Evolutionary conservation across 2,113 vertebrate genomes (phyloP).

Genomic region (Romanogobio albipinnatus): DNA sequence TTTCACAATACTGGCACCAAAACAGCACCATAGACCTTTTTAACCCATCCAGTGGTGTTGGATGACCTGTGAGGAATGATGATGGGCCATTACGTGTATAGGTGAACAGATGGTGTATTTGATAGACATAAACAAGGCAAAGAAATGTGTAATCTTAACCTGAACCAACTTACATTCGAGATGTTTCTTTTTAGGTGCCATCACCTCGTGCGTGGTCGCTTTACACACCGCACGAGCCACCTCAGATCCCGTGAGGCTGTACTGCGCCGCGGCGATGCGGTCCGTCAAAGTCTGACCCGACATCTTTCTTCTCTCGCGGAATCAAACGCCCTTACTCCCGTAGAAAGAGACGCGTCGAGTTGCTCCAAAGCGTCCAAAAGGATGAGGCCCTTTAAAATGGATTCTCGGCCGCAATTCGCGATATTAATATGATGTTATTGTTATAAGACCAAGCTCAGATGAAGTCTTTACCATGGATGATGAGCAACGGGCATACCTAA

Average conservation of each 20-base stretch:
- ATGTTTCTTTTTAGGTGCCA: slow-evolving; percentile 99
- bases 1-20: background rate
- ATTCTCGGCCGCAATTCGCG: background rate
- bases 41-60: background rate
- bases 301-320: slow-evolving; percentile 83
- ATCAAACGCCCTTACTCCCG: slow-evolving; percentile 24
- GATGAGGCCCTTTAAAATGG: slow-evolving; percentile 17
- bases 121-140: background rate
- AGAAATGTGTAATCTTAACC: slow-evolving; percentile 11
- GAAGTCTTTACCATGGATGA: slow-evolving; percentile 4
- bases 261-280: slow-evolving; percentile 98
- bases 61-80: slow-evolving; percentile 13
- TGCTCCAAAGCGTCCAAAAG: slow-evolving; percentile 15
- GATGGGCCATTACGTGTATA: background rate
- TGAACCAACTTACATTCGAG: slow-evolving; percentile 91
- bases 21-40: background rate
- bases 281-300: slow-evolving; percentile 99
- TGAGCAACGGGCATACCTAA: background rate
- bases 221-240: slow-evolving; percentile 96
- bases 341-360: background rate
- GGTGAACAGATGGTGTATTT: background rate
- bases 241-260: slow-evolving; percentile 96
- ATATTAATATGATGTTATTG: background rate
- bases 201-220: slow-evolving; percentile 97
- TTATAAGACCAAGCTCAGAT: background rate